Base-by-base conservation (phyloP, 2,797 vertebrate species). In the Scarus forsteni region DNA sequence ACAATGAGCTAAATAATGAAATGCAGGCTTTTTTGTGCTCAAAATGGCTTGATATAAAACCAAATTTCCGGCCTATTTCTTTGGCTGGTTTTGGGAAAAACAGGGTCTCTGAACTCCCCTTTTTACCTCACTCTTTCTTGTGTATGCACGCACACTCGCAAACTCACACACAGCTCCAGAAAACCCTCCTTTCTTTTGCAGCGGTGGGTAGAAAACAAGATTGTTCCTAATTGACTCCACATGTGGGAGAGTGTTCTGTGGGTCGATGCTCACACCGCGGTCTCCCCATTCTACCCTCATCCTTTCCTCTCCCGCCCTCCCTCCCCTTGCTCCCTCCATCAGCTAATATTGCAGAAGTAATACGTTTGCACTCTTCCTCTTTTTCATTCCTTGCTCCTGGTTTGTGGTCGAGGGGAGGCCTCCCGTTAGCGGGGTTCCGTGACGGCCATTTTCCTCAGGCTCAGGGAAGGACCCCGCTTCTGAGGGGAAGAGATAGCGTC, bases 201-300 rank as follows among this genome's bases (percentile, higher is more conserved):
- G 92, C 59, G 74, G 92, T 93, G 87, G 93, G 93, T 93, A 94
- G 93, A 94, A 95, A 94, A 94, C 94, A 94, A 94, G 92, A 94
- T 94, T 95, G 93, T 95, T 94, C 92, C 92, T 95, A 95, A 95
- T 95, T 94, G 93, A 95, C 92, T 93, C 94, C 94, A 95, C 93
- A 95, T 95, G 94, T 94, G 84, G 91, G 90, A 92, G 93, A 93
- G 93, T 94, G 93, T 94, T 94, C 88, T 92, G 93, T 90, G 91
- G 93, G 92, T 91, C 87, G 91, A 93, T 92, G 88, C 92, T 92
- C 90, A 91, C 90, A 91, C 90, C 84, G 49, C 83, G 85, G 81
- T 83, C 88, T 90, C 88, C 91, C 85, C 60, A 50, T 79, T 76
- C 81, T 70, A 81, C 89, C 87, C 88, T 81, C 83, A 85, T 81